A percentile compares a stretch with the other conserved stretches of the same genome.
phyloP scores from a whole-genome alignment of 2,888 invertebrate species.

The Meghimatium bilineatum region DNA sequence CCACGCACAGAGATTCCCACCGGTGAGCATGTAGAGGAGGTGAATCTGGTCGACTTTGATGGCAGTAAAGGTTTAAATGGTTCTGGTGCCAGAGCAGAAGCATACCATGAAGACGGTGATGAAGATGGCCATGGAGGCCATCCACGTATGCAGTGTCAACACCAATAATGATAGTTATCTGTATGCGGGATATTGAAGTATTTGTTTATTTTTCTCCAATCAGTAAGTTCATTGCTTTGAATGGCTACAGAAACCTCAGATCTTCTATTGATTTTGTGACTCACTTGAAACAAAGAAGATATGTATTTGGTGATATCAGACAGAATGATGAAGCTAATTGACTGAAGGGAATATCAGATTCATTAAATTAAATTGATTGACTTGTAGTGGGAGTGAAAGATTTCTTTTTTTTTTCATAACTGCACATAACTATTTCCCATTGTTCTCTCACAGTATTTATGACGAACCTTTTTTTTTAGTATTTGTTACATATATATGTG shows the following conservation, averaged over 20 bases:
- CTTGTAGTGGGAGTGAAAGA: neutral
- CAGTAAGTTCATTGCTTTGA: neutral
- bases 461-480: neutral
- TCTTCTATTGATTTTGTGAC: neutral
- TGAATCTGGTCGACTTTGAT: conserved; percentile 87
- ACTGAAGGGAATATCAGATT: too few relatives aligned
- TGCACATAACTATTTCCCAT: conserved; percentile 3
- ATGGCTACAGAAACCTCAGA: conserved; percentile 10
- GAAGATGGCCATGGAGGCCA: conserved; percentile 82
- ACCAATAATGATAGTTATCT: conserved; percentile 81
- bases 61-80: conserved; percentile 79
- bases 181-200: conserved; percentile 13
- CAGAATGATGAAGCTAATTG: neutral
- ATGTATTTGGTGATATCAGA: neutral
- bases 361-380: neutral
- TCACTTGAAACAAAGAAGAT: neutral
- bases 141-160: conserved; percentile 85
- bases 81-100: conserved; percentile 81
- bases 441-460: neutral
- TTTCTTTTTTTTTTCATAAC: neutral
- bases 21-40: conserved; percentile 91
- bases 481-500: neutral
- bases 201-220: conserved; percentile 4
- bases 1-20: conserved; percentile 84
- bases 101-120: conserved; percentile 82